Evolutionary conservation across 2,888 invertebrate species (phyloP).

Genomic region (Cosmia trapezina): DNA sequence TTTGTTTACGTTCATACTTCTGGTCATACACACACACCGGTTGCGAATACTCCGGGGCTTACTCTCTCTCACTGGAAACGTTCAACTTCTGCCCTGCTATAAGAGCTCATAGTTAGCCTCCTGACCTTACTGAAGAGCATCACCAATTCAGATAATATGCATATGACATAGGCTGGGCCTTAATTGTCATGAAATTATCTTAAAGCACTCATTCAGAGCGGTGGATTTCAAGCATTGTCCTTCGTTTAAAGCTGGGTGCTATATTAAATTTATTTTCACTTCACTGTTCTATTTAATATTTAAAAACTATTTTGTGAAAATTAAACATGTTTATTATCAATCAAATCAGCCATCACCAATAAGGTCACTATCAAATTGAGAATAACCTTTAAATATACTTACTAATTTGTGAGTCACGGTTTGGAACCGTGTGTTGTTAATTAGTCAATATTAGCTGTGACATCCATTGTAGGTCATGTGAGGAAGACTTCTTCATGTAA

Average conservation of each 20-base stretch:
- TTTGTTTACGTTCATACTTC: too few relatives aligned
- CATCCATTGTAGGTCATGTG: conserved; percentile 1
- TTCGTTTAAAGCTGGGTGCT: conserved; percentile 80
- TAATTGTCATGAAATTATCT: not conserved
- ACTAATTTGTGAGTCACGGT: conserved; percentile 20
- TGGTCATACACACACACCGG: too few relatives aligned
- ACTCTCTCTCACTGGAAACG: too few relatives aligned
- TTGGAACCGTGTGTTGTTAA: not conserved
- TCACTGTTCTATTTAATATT: conserved; percentile 7
- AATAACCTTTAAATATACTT: conserved; percentile 13
- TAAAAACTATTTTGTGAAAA: conserved; percentile 14
- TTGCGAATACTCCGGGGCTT: too few relatives aligned
- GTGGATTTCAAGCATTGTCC: conserved; percentile 72
- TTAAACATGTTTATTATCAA: conserved; percentile 37
- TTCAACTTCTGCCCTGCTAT: too few relatives aligned
- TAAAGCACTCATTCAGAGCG: conserved; percentile 82
- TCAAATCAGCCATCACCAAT: not conserved
- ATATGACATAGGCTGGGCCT: not conserved
- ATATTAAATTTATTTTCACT: conserved; percentile 63
- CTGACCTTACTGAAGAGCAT: too few relatives aligned
- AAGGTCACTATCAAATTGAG: not conserved
- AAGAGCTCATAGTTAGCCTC: too few relatives aligned
- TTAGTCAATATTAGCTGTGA: conserved; percentile 8
- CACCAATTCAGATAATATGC: too few relatives aligned
- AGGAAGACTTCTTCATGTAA: not conserved